A percentile compares a stretch with the other conserved stretches of the same genome.
phyloP scores from a whole-genome alignment of 2,888 invertebrate species.

The Sesia apiformis region DNA sequence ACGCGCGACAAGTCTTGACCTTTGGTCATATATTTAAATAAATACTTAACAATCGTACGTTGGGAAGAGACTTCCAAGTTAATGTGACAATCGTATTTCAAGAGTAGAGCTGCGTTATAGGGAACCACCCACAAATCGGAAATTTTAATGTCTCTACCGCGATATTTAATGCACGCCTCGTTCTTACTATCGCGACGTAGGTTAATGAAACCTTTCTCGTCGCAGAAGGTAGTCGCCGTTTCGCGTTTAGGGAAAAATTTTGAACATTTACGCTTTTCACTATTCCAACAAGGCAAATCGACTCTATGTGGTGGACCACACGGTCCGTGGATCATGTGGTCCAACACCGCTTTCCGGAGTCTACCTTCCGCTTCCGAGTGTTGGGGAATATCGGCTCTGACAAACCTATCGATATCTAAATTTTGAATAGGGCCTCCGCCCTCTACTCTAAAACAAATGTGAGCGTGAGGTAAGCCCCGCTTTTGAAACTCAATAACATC shows the following conservation, averaged over 20 bases:
- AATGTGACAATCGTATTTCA: slow-evolving; percentile 6
- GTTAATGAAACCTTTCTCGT: slow-evolving; percentile 7
- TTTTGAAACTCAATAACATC: slow-evolving; percentile 7
- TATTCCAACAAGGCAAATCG: slow-evolving; percentile 1
- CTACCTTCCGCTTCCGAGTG: background rate
- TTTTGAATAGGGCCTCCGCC: slow-evolving; percentile 3
- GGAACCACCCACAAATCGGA: slow-evolving; percentile 7
- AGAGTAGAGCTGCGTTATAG: slow-evolving; percentile 6
- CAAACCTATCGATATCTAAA: slow-evolving; percentile 4
- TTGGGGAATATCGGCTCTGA: slow-evolving; percentile 2
- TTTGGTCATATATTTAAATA: slow-evolving; percentile 7
- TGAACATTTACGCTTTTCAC: background rate
- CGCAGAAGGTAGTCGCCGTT: slow-evolving; percentile 1
- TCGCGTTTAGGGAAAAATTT: slow-evolving; percentile 1
- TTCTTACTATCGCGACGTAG: slow-evolving; percentile 2
- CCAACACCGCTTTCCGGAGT: slow-evolving; percentile 1
- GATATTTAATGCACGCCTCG: background rate
- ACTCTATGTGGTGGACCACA: slow-evolving; percentile 4
- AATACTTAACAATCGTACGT: slow-evolving; percentile 3
- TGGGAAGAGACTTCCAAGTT: slow-evolving; percentile 3
- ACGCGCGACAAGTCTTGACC: slow-evolving; percentile 3
- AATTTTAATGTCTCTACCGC: background rate
- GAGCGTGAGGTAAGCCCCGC: slow-evolving; percentile 3
- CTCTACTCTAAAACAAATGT: slow-evolving; percentile 3
- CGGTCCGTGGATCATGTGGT: slow-evolving; percentile 9